Base-by-base conservation (phyloP, 2,113 vertebrate species). In the Coptodon rendalli region DNA sequence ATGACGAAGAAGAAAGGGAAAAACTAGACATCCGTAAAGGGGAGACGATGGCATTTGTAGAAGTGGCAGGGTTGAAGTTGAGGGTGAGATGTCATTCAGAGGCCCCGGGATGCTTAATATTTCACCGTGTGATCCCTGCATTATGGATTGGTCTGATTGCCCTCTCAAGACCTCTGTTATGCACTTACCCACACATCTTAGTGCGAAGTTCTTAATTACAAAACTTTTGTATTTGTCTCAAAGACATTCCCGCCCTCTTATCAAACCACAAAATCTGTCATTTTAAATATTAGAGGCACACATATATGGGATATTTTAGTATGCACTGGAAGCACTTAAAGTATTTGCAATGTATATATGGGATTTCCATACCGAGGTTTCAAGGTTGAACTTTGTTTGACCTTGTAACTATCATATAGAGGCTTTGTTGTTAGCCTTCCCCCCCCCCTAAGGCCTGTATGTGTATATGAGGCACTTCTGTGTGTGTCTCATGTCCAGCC, bases 91-190 rank as follows among this genome's bases (percentile, higher is more conserved):
- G 94, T 94, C 90, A 90, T 94, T 87, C 92, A 93, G 85, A 91
- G 95, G 94, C 95, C 95, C 94, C 81, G 56, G 86, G 93, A 93
- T 96, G 87, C 93, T 95, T 93, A 96, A 96, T 96, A 96, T 96
- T 96, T 96, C 86, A 95, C 95, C 9, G 24, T 91, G 80, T 91
- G 93, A 93, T 94, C 92, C 83, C 81, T 96, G 95, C 93, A 95
- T 95, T 95, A 93, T 95, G 88, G 91, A 94, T 96, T 91, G 86
- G 78, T 92, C 91, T 93, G 93, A 95, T 95, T 93, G 95, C 92
- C 92, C 94, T 94, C 89, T 93, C 73, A 85, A 92, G 95, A 94
- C 93, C 92, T 87, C 87, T 53, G 63, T 88, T 88, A 83, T 87
- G 50, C 88, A 86, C 87, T 87, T 78, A 89, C 66, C 48, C 11